A percentile compares a stretch with the other conserved stretches of the same genome.
Conservation (phyloP, 2,888 invertebrate species). For the Proisotoma minuta region DNA sequence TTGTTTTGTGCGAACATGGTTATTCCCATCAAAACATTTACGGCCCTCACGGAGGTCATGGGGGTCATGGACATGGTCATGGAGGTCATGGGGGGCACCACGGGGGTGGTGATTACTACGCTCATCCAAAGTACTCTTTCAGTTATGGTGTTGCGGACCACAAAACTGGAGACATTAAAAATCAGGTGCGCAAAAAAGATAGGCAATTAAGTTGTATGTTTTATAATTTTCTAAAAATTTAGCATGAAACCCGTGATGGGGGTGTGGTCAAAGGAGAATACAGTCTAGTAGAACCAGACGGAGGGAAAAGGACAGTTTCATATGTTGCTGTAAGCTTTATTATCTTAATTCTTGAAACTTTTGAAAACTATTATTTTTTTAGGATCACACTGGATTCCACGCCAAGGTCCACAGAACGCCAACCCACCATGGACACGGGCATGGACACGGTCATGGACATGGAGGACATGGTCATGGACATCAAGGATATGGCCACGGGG, state of each 20-base stretch:
- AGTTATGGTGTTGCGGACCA: constrained; percentile 41
- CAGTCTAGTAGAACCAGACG: constrained; percentile 68
- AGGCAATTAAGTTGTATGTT: neutral
- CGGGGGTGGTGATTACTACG: constrained; percentile 30
- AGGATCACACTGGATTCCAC: constrained; percentile 68
- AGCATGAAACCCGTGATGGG: constrained; percentile 66
- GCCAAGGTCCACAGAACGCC: constrained; percentile 52
- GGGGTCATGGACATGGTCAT: constrained; percentile 23
- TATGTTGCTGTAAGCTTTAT: constrained; percentile 58
- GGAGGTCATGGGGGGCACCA: constrained; percentile 22
- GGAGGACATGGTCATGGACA: constrained; percentile 30
- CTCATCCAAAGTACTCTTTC: constrained; percentile 19
- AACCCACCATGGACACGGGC: constrained; percentile 31
- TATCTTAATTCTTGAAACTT: neutral
- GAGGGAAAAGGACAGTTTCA: constrained; percentile 65
- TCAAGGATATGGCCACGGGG: constrained; percentile 30
- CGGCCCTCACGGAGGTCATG: constrained; percentile 28
- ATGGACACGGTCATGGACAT: constrained; percentile 22
- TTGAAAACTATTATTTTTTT: neutral
- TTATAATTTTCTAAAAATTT: constrained; percentile 58
- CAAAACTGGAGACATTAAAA: constrained; percentile 38
- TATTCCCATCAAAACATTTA: constrained; percentile 39
- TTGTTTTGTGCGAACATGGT: constrained; percentile 28
- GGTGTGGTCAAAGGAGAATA: constrained; percentile 69
- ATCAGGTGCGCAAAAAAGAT: neutral